phyloP scores from a whole-genome alignment of 2,888 invertebrate species.

The Taenaris catops region DNA sequence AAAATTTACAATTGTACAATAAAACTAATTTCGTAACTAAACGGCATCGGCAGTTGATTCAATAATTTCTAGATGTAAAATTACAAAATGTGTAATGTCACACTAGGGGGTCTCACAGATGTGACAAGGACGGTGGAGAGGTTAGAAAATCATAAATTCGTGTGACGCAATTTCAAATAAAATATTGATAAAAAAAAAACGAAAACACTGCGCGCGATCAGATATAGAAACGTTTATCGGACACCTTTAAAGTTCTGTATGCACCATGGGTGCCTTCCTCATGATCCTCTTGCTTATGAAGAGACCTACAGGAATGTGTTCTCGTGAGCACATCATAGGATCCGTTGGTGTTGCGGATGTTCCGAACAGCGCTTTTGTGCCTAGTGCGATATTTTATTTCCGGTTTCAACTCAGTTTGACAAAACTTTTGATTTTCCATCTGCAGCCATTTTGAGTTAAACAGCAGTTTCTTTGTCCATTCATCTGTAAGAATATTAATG shows the following conservation, averaged over 20 bases:
- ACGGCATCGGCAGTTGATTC: too few relatives aligned
- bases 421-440: constrained; percentile 78
- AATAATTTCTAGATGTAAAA: too few relatives aligned
- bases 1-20: too few relatives aligned
- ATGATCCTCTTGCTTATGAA: constrained; percentile 51
- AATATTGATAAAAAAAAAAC: too few relatives aligned
- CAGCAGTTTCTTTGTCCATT: constrained; percentile 85
- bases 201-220: too few relatives aligned
- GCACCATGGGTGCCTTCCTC: constrained; percentile 60
- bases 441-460: constrained; percentile 85
- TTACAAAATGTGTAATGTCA: too few relatives aligned
- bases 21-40: too few relatives aligned
- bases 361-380: constrained; percentile 48
- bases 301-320: constrained; percentile 57
- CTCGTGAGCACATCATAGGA: constrained; percentile 64
- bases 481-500: constrained; percentile 55
- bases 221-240: constrained; percentile 40
- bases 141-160: too few relatives aligned
- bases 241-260: constrained; percentile 57
- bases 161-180: too few relatives aligned
- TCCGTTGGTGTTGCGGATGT: constrained; percentile 40
- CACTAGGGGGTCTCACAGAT: too few relatives aligned
- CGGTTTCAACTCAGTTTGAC: constrained; percentile 62
- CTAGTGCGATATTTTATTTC: constrained; percentile 38
- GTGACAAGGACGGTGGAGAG: too few relatives aligned